A percentile compares a stretch with the other conserved stretches of the same genome.
These are phyloP conservation scores for Spea multiplicata DNA, from an alignment of 2,113 vertebrate species.

Conservation along the genomic window DNA sequence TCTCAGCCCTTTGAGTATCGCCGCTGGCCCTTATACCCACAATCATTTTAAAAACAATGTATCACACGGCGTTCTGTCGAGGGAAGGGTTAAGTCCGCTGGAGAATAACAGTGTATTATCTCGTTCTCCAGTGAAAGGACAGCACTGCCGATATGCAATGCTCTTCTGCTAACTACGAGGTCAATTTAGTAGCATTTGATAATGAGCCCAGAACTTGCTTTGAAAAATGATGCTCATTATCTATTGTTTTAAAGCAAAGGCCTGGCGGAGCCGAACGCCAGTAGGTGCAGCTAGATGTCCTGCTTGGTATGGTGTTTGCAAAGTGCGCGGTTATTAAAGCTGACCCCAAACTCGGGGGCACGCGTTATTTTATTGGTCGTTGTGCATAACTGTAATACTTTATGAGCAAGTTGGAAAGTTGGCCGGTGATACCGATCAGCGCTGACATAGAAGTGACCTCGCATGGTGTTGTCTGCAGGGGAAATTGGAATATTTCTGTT, in stretches of 20 bases:
- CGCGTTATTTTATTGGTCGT: not conserved
- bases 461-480: not conserved
- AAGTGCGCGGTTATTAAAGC: conserved; percentile 24
- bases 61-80: too few relatives aligned
- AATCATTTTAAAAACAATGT: too few relatives aligned
- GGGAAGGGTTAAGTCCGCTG: not conserved
- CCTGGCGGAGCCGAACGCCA: not conserved
- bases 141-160: not conserved
- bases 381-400: not conserved
- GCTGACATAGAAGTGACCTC: not conserved
- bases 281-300: not conserved
- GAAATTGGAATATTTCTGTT: not conserved
- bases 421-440: not conserved
- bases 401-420: conserved; percentile 13
- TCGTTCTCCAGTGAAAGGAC: not conserved
- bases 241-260: conserved; percentile 35
- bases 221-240: conserved; percentile 37
- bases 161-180: conserved; percentile 10
- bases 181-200: conserved; percentile 25
- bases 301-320: not conserved
- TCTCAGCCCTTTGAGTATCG: too few relatives aligned
- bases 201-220: conserved; percentile 22
- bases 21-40: too few relatives aligned
- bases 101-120: conserved; percentile 9
- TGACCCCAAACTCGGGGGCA: conserved; percentile 13